These are phyloP conservation scores for Selenia dentaria DNA, from an alignment of 2,888 invertebrate genomes.

Conservation along the genomic window DNA sequence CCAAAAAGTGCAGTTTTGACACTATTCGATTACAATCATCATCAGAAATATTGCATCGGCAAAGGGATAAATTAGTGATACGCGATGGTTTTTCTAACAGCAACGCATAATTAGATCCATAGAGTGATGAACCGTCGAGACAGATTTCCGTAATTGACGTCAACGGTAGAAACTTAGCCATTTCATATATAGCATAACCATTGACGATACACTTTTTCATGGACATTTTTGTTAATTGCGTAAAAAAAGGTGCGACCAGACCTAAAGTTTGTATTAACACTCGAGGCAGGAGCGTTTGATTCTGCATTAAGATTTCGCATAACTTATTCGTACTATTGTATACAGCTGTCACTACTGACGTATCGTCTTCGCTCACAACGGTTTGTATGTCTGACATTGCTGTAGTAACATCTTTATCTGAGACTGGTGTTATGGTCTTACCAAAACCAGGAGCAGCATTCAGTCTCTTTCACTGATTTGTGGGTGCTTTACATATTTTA, in stretches of 20 bases:
- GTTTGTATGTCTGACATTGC: not conserved
- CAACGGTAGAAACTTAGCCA: constrained; percentile 46
- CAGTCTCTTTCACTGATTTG: not conserved
- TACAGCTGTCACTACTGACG: constrained; percentile 37
- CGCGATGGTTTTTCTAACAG: constrained; percentile 40
- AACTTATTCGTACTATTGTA: constrained; percentile 48
- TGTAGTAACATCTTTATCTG: not conserved
- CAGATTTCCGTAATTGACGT: constrained; percentile 52
- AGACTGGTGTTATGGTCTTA: not conserved
- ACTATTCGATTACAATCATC: constrained; percentile 46
- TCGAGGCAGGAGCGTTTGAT: constrained; percentile 37
- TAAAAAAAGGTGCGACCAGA: constrained; percentile 40
- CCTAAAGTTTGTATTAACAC: constrained; percentile 48
- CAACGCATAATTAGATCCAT: constrained; percentile 44
- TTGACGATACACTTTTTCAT: constrained; percentile 45
- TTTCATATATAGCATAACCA: constrained; percentile 46
- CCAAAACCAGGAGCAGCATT: not conserved
- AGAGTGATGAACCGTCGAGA: constrained; percentile 49
- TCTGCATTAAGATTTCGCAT: constrained; percentile 45
- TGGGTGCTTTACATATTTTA: constrained; percentile 3
- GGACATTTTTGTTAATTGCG: constrained; percentile 42
- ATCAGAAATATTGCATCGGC: constrained; percentile 55
- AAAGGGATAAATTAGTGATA: constrained; percentile 49
- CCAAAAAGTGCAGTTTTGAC: constrained; percentile 36
- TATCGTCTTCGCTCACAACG: constrained; percentile 6